Evolutionary conservation across 2,797 vertebrate genomes (phyloP).

Genomic region (Pteropus rufus): DNA sequence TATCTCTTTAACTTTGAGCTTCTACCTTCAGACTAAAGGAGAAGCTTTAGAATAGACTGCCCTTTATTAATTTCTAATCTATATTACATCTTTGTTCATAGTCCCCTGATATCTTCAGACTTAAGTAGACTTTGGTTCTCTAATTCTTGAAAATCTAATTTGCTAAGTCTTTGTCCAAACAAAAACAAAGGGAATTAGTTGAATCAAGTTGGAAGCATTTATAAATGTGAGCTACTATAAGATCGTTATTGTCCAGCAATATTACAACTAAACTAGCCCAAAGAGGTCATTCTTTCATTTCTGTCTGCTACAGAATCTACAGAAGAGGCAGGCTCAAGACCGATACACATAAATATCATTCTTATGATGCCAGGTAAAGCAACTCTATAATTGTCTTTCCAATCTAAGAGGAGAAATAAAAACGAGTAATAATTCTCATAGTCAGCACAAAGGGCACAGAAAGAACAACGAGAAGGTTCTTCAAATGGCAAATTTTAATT

Average conservation of each 20-base stretch:
- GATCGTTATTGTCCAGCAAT: neutral
- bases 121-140: neutral
- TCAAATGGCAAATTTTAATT: neutral
- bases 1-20: neutral
- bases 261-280: neutral
- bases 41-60: neutral
- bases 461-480: neutral
- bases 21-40: neutral
- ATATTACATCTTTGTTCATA: neutral
- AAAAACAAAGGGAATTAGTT: constrained; percentile 17
- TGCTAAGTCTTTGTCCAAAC: neutral
- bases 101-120: neutral
- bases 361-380: neutral
- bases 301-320: neutral
- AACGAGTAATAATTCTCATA: neutral
- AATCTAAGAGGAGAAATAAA: neutral
- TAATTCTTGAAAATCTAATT: constrained; percentile 32
- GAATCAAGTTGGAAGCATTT: neutral
- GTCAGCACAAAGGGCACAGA: neutral
- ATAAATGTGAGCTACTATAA: neutral
- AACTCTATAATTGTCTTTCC: neutral
- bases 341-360: neutral
- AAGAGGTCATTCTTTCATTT: neutral
- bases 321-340: neutral
- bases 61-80: neutral